Base-by-base conservation (phyloP, 2,797 vertebrate species). In the Sylvia borin region DNA sequence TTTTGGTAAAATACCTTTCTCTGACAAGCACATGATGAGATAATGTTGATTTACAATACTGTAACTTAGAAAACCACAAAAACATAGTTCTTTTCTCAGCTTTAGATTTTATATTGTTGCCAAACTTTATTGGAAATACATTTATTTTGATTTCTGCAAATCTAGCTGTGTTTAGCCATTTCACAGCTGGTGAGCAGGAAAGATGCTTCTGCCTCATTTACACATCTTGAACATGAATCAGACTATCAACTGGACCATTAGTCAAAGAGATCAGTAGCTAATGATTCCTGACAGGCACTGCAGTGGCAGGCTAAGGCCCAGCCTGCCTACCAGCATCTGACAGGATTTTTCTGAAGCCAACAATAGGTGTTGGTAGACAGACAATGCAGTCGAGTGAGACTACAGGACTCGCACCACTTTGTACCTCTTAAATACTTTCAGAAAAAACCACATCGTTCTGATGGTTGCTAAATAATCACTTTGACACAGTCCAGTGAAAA, bases 181-280 rank as follows among this genome's bases (percentile, higher is more conserved):
- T 98, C 97, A 97, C 97, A 98, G 97, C 97, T 96, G 98, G 95
- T 97, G 97, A 98, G 97, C 98, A 98, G 98, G 96, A 95, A 98
- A 98, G 98, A 98, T 98, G 98, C 98, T 98, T 98, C 97, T 98
- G 97, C 97, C 96, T 98, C 98, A 98, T 98, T 98, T 97, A 97
- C 97, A 97, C 96, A 98, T 97, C 98, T 98, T 97, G 97, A 98
- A 98, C 98, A 98, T 96, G 98, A 98, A 98, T 98, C 98, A 98
- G 97, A 98, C 98, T 98, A 98, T 99, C 98, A 98, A 96, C 98
- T 97, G 98, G 97, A 98, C 98, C 98, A 99, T 99, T 99, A 99
- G 98, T 99, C 99, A 99, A 97, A 98, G 95, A 97, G 97, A 97
- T 97, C 97, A 95, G 96, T 89, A 96, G 97, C 98, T 99, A 99